Conservation (phyloP, 2,113 vertebrate genomes). For the Pan troglodytes region NHGRI_mPanTro3-v2.1_pri NC_086015.1:73878001-73878500, state of each 20-base stretch:
- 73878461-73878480: background rate
- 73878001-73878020: slow-evolving; percentile 9
- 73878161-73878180: background rate
- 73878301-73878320: slow-evolving; percentile 28
- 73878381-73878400: background rate
- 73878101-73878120: background rate
- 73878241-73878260: background rate
- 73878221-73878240: background rate
- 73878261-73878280: background rate
- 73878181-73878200: background rate
- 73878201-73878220: background rate
- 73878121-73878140: background rate
- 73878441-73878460: background rate
- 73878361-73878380: background rate
- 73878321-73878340: background rate
- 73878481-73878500: background rate
- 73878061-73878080: background rate
- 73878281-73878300: background rate
- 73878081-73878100: background rate
- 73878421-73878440: background rate
- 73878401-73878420: background rate
- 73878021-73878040: background rate
- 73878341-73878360: slow-evolving; percentile 3
- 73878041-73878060: slow-evolving; percentile 8
- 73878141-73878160: background rate